Conservation (phyloP, 1,140 invertebrate species). For the Calycopis cecrops region DNA sequence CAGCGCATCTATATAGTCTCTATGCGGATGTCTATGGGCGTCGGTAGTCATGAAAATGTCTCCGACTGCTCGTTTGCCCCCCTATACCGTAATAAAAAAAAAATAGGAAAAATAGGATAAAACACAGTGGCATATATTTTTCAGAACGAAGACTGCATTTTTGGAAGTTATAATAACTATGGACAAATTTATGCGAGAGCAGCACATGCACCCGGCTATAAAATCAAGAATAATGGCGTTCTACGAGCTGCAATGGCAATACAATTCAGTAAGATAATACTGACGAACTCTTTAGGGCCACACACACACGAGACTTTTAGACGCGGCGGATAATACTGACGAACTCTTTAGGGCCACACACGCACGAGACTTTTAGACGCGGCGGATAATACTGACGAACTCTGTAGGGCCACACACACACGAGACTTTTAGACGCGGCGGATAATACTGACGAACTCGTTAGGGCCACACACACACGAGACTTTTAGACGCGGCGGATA, state of each 20-base stretch:
- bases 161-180: slow-evolving; percentile 65
- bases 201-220: slow-evolving; percentile 61
- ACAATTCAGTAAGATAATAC: slow-evolving; percentile 52
- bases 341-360: slow-evolving; percentile 8
- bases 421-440: too few relatives aligned
- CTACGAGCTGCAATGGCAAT: slow-evolving; percentile 70
- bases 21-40: too few relatives aligned
- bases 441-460: slow-evolving; percentile 7
- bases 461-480: too few relatives aligned
- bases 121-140: slow-evolving; percentile 19
- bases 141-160: slow-evolving; percentile 65
- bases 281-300: slow-evolving; percentile 6
- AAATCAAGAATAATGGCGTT: slow-evolving; percentile 65
- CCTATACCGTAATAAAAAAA: too few relatives aligned
- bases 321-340: slow-evolving; percentile 6
- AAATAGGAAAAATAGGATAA: too few relatives aligned
- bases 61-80: too few relatives aligned
- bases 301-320: too few relatives aligned
- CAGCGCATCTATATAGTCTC: too few relatives aligned
- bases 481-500: too few relatives aligned
- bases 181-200: slow-evolving; percentile 65
- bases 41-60: too few relatives aligned
- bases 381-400: slow-evolving; percentile 6
- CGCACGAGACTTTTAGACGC: too few relatives aligned
- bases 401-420: too few relatives aligned